These are phyloP conservation scores for Clarias fuscus DNA, from an alignment of 2,797 vertebrate species.

Conservation along the genomic window DNA sequence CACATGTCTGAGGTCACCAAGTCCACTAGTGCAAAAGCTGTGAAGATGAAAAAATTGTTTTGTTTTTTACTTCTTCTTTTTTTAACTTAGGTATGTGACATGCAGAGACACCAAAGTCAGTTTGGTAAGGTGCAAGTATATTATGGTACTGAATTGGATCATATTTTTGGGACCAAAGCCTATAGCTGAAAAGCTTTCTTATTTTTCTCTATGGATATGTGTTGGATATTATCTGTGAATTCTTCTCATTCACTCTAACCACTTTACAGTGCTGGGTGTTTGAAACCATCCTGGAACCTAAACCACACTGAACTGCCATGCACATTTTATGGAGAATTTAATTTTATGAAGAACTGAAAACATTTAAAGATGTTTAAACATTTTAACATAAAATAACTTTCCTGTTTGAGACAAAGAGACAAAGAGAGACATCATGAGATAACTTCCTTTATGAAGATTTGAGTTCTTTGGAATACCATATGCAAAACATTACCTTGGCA, in stretches of 20 bases:
- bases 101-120: constrained; percentile 56
- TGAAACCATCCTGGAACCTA: constrained; percentile 12
- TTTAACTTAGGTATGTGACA: constrained; percentile 54
- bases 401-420: not conserved
- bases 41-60: constrained; percentile 17
- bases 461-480: not conserved
- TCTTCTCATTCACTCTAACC: constrained; percentile 3
- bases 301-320: not conserved
- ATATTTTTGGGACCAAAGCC: not conserved
- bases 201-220: not conserved
- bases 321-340: constrained; percentile 1
- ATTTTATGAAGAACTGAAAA: not conserved
- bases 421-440: not conserved
- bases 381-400: constrained; percentile 7
- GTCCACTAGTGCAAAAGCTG: constrained; percentile 56
- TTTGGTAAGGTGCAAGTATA: constrained; percentile 30
- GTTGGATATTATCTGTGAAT: constrained; percentile 2
- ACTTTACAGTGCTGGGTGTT: not conserved
- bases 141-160: constrained; percentile 38
- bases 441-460: constrained; percentile 7
- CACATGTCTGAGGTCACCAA: constrained; percentile 59
- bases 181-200: not conserved
- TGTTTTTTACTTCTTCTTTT: constrained; percentile 46
- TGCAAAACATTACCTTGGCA: constrained; percentile 2
- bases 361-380: not conserved